Base-by-base conservation (phyloP, 2,888 invertebrate genomes). In the Oithona nana region DNA sequence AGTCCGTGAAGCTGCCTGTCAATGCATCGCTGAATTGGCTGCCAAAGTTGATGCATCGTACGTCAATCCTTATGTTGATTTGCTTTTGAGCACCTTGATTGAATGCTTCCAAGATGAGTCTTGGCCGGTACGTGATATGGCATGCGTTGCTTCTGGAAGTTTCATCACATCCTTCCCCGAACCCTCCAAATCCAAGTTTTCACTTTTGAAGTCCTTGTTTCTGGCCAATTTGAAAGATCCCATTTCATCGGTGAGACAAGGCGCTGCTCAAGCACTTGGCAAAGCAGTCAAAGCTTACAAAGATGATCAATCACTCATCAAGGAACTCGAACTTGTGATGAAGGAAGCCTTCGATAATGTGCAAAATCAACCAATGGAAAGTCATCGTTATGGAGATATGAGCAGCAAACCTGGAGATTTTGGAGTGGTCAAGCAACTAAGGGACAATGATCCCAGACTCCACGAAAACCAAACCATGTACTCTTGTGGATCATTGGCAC, bases 111-210 rank as follows among this genome's bases (percentile, higher is more conserved):
- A 72, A 66, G 78, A 79, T 70, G 76, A 77, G 60, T 77, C 76
- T 67, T 79, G 78, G 78, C 77, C 78, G 63, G 78, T 78, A 20
- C 68, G 78, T 68, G 78, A 79, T 71, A 76, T 77, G 66, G 77
- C 78, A 0, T 78, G 77, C 68, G 71, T 78, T 39, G 77, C 78
- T 1, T 75, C 75, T 71, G 77, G 77, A 24, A 76, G 75, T 66
- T 77, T 78, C 69, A 70, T 77, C n/a, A 66, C 73, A 28, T 73
- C 74, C 66, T 78, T 75, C 68, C 76, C 77, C 6, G 73, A 74
- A 59, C 76, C 76, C 66, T 73, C 75, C 31, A 22, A 28, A 48
- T 24, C 20, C n/a, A 30, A 26, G 2, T 56, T 62, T 24, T 11
- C n/a, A 20, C 4, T 26, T 22, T 48, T 54, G 20, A 39, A 29